Base-by-base conservation (phyloP, 2,113 vertebrate species). In the Sterna hirundo region DNA sequence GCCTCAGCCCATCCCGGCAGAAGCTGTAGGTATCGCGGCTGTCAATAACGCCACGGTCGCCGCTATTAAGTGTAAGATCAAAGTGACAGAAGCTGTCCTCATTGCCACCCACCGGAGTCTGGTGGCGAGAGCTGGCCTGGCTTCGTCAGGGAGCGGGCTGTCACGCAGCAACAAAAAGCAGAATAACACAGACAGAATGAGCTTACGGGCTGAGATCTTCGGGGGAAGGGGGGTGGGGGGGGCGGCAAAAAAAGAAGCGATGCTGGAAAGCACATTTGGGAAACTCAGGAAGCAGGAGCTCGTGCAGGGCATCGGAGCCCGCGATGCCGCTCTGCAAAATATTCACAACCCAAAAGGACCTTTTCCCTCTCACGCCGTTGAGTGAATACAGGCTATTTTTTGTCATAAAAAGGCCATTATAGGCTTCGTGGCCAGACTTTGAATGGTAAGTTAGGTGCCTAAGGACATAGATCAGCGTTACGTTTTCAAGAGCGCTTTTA, bases 11-110 rank as follows among this genome's bases (percentile, higher is more conserved):
- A 46, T 2, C 83, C 87, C 71, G 0, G 72, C 71, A 81, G 27
- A 13, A 64, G 8, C 55, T 54, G 27, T 65, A 89, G 86, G 72
- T 57, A 74, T 46, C 42, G 0, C 51, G 30, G 58, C 36, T 34
- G 4, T 70, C 19, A 14, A 34, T 62, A 83, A 80, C 0, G 1
- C 44, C 5, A 3, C 4, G 0, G 14, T 32, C 47, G 20, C 44
- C 3, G 9, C 51, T 71, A 5, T 46, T n/a, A 54, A 84, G 38
- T 2, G 0, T 6, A 20, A 70, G 68, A 70, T 74, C 30, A 38
- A 66, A 91, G 88, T 29, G 88, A 62, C 83, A 86, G 72, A 58
- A 86, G 40, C 58, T 60, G 55, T 91, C 91, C 83, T 82, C 25
- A 1, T 81, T 81, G 70, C 95, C 71, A 88, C 49, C 86, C 83